These are phyloP conservation scores for Sinonovacula constricta DNA, from an alignment of 1,140 invertebrate genomes.

Conservation along the genomic window DNA sequence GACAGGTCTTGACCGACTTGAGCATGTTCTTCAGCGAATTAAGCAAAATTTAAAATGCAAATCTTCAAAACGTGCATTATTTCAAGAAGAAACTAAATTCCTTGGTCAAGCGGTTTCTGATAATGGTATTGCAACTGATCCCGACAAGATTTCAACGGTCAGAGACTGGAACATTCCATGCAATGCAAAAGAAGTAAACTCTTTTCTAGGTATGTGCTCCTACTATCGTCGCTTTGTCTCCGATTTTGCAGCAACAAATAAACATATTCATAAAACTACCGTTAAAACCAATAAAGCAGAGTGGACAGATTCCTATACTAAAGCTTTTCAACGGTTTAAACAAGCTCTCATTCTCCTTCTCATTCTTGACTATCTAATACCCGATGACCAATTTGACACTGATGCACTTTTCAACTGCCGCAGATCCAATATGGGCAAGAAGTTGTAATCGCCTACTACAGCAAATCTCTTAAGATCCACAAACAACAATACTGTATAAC, in stretches of 20 bases:
- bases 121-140: slow-evolving; percentile 60
- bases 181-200: slow-evolving; percentile 59
- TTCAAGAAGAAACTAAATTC: slow-evolving; percentile 59
- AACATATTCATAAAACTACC: slow-evolving; percentile 50
- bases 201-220: slow-evolving; percentile 65
- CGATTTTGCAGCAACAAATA: slow-evolving; percentile 60
- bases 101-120: slow-evolving; percentile 63
- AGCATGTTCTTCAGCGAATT: slow-evolving; percentile 47
- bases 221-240: slow-evolving; percentile 66
- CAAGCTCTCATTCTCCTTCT: slow-evolving; percentile 26
- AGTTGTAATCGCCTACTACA: slow-evolving; percentile 38
- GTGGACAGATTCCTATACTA: slow-evolving; percentile 42
- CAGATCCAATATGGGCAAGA: slow-evolving; percentile 69
- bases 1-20: no score
- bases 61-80: slow-evolving; percentile 78
- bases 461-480: slow-evolving; percentile 33
- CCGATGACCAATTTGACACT: background rate
- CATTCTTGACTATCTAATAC: slow-evolving; percentile 3
- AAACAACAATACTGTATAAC: slow-evolving; percentile 58
- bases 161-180: slow-evolving; percentile 64
- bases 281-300: slow-evolving; percentile 17
- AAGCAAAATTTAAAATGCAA: slow-evolving; percentile 77
- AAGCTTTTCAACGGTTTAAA: slow-evolving; percentile 55
- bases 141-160: slow-evolving; percentile 68
- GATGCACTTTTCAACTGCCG: slow-evolving; percentile 75